Conservation (phyloP, 2,797 vertebrate species). For the Microtus obscurus region DNA sequence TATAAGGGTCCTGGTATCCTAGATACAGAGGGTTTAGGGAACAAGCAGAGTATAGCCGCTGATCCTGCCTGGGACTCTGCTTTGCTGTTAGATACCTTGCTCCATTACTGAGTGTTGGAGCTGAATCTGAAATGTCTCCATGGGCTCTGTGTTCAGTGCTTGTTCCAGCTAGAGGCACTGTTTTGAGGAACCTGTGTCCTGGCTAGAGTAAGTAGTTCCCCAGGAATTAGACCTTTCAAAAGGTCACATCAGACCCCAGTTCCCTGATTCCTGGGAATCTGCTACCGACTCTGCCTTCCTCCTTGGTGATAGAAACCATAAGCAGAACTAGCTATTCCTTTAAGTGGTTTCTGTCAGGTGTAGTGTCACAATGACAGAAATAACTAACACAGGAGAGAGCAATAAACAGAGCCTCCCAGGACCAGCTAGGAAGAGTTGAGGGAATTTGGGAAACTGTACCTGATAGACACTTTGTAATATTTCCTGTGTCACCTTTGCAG, state of each 20-base stretch:
- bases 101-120: background rate
- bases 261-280: background rate
- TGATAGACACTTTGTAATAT: background rate
- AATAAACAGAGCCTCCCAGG: background rate
- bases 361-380: background rate
- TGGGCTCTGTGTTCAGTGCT: background rate
- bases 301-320: background rate
- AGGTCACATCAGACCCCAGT: background rate
- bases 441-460: background rate
- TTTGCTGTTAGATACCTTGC: background rate
- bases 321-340: background rate
- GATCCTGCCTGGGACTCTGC: background rate
- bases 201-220: background rate
- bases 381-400: background rate
- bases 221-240: background rate
- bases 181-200: background rate
- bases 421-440: background rate
- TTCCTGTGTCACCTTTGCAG: background rate
- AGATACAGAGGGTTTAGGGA: background rate
- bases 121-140: background rate
- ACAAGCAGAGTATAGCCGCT: background rate
- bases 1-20: background rate
- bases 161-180: no score
- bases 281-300: background rate
- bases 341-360: background rate